Evolutionary conservation across 2,888 invertebrate species (phyloP).

Genomic region (Drosophila mettleri): DNA sequence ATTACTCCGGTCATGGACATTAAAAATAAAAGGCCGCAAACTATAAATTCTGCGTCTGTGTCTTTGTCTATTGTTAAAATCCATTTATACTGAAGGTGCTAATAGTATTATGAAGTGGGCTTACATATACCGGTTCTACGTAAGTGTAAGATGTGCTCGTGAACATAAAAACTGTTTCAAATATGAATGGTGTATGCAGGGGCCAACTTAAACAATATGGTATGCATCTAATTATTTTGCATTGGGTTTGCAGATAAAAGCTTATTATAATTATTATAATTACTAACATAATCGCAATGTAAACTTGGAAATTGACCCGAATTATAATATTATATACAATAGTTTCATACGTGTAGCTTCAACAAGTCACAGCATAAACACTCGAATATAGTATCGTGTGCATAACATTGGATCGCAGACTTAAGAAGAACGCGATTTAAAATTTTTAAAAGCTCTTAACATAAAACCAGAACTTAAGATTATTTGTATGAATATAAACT

Average conservation of each 20-base stretch:
- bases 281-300: constrained; percentile 16
- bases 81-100: constrained; percentile 22
- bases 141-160: constrained; percentile 7
- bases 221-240: constrained; percentile 12
- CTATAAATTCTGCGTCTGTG: constrained; percentile 26
- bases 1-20: constrained; percentile 24
- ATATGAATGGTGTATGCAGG: neutral
- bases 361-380: constrained; percentile 24
- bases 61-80: constrained; percentile 29
- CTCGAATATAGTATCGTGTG: constrained; percentile 33
- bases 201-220: constrained; percentile 7
- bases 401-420: constrained; percentile 35
- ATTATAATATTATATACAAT: constrained; percentile 29
- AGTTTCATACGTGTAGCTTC: constrained; percentile 19
- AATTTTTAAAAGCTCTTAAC: constrained; percentile 31
- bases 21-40: constrained; percentile 34
- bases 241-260: constrained; percentile 17
- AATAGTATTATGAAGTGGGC: constrained; percentile 22
- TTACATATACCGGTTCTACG: constrained; percentile 16
- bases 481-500: constrained; percentile 44
- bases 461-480: constrained; percentile 41
- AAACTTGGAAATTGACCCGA: constrained; percentile 15
- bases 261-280: constrained; percentile 23
- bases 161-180: constrained; percentile 19
- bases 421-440: constrained; percentile 33